Percentiles rank a stretch among this genome's conserved stretches.
These are phyloP conservation scores for Tichodroma muraria DNA, from an alignment of 2,113 vertebrate genomes.

Conservation along the genomic window DNA sequence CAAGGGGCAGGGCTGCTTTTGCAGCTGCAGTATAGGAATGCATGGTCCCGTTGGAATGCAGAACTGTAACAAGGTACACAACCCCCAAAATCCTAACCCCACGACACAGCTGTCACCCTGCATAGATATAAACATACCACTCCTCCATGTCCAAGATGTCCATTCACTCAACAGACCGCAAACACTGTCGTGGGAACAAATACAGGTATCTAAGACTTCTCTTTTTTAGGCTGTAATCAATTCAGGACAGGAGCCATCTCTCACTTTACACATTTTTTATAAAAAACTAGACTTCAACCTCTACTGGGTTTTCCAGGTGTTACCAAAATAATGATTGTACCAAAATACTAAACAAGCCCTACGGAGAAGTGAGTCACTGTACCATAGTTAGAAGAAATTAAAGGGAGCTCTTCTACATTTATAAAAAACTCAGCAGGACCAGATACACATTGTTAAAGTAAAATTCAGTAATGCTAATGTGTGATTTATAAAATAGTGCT, in stretches of 20 bases:
- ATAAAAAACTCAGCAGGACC: background rate
- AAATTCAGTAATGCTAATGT: background rate
- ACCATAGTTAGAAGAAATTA: background rate
- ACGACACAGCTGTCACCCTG: background rate
- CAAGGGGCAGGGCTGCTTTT: background rate
- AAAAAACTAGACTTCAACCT: background rate
- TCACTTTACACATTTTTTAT: background rate
- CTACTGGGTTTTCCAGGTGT: background rate
- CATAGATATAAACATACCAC: fast-evolving
- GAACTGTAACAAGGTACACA: background rate
- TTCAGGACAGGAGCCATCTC: background rate
- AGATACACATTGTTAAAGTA: background rate
- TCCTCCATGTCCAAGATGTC: background rate
- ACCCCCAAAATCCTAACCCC: background rate
- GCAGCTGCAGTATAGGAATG: background rate
- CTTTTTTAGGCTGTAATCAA: background rate
- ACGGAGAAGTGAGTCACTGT: background rate
- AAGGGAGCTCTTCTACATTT: background rate
- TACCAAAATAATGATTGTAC: background rate
- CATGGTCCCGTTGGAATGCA: fast-evolving
- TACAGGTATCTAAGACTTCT: background rate
- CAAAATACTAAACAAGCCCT: background rate
- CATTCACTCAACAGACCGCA: fast-evolving
- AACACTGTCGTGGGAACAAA: background rate
- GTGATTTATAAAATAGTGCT: background rate